These are phyloP conservation scores for Phymorhynchus buccinoides DNA, from an alignment of 1,140 invertebrate genomes.

Conservation along the genomic window DNA sequence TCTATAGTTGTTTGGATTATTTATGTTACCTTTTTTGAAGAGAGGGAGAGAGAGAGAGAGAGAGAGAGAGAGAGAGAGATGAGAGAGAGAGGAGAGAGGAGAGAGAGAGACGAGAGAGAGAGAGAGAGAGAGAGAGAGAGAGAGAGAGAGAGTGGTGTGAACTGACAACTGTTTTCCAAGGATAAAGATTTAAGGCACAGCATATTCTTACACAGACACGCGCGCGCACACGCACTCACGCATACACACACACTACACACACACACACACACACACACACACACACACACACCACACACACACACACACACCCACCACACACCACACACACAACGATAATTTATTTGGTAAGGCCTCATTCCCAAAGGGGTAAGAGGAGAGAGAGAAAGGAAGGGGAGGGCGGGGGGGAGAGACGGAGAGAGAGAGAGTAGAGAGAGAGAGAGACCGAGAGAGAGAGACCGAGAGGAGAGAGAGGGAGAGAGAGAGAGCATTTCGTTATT, in stretches of 20 bases:
- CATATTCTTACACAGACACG: background rate
- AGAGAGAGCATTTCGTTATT: background rate
- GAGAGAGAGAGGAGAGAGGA: too few relatives aligned
- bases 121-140: background rate
- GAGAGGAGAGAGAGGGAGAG: background rate
- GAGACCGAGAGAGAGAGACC: background rate
- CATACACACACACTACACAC: background rate
- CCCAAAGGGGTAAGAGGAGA: background rate
- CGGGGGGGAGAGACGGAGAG: background rate
- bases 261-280: background rate
- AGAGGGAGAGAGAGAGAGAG: background rate
- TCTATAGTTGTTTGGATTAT: too few relatives aligned
- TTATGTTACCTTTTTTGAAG: too few relatives aligned
- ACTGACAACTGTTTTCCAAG: background rate
- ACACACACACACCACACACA: conserved; percentile 6
- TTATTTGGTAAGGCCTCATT: background rate
- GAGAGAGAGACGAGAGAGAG: background rate
- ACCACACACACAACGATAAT: background rate
- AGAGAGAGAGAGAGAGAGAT: background rate
- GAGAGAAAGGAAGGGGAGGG: background rate
- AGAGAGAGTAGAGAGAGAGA: background rate
- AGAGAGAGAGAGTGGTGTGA: background rate
- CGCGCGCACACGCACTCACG: background rate
- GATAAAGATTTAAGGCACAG: background rate
- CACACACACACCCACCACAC: background rate